phyloP scores from a whole-genome alignment of 1,140 invertebrate species.

The Anoplolepis gracilipes region DNA sequence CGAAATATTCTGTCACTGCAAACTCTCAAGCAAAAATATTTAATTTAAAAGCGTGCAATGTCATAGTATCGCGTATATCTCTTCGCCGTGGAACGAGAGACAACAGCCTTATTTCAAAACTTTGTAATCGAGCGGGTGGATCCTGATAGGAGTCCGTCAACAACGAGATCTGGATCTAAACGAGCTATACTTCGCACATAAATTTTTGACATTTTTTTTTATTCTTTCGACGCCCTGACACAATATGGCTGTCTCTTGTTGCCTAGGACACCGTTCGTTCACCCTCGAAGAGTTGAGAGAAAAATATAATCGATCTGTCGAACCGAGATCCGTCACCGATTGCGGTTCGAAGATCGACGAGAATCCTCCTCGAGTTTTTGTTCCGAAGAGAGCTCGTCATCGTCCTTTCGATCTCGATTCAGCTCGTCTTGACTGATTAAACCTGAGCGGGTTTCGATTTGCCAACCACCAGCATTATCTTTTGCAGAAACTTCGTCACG shows the following conservation, averaged over 20 bases:
- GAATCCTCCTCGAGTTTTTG: constrained; percentile 29
- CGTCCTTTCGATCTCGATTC: constrained; percentile 24
- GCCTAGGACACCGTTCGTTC: constrained; percentile 50
- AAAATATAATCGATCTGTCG: not conserved
- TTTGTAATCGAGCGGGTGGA: not conserved
- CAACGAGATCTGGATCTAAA: constrained; percentile 25
- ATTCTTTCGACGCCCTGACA: constrained; percentile 53
- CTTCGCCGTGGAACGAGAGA: not conserved
- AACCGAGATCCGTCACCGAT: not conserved
- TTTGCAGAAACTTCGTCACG: constrained; percentile 88
- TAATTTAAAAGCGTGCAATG: constrained; percentile 8
- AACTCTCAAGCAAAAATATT: not conserved
- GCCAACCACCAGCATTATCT: constrained; percentile 89
- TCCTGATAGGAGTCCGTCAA: not conserved
- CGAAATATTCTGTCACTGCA: not conserved
- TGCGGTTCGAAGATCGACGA: not conserved
- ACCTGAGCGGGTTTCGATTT: constrained; percentile 89
- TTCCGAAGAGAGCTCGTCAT: constrained; percentile 20
- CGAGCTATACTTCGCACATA: not conserved
- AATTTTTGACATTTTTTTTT: constrained; percentile 15
- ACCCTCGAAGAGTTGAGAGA: not conserved
- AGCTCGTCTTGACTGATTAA: constrained; percentile 81
- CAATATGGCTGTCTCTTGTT: constrained; percentile 75
- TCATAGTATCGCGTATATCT: constrained; percentile 10
- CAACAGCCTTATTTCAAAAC: constrained; percentile 36